A percentile compares a stretch with the other conserved stretches of the same genome.
These are phyloP conservation scores for Chelonia mydas DNA, from an alignment of 2,797 vertebrate species.

Conservation along the genomic window DNA sequence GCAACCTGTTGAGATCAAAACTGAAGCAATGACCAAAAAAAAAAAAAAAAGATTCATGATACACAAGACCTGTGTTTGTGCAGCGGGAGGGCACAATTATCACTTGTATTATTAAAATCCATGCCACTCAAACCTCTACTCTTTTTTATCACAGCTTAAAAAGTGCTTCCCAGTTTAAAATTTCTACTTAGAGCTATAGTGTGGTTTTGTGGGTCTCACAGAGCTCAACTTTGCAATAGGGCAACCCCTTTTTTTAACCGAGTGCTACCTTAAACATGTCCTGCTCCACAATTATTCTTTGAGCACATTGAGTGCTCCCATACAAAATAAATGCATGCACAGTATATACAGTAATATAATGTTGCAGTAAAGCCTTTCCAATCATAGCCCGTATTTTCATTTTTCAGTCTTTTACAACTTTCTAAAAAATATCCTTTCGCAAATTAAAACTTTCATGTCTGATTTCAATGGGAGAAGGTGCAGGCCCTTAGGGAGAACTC, in stretches of 20 bases:
- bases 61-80: not conserved
- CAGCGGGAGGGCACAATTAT: not conserved
- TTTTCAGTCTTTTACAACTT: not conserved
- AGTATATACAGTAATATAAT: not conserved
- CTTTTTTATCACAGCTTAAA: not conserved
- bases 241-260: not conserved
- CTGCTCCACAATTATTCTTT: not conserved
- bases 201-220: not conserved
- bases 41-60: rapidly evolving
- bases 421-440: not conserved
- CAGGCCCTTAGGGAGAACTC: not conserved
- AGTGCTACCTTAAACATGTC: not conserved
- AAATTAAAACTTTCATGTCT: not conserved
- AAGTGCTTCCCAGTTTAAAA: not conserved
- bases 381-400: not conserved
- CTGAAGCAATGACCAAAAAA: not conserved
- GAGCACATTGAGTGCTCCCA: not conserved
- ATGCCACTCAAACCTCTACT: not conserved
- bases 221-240: rapidly evolving
- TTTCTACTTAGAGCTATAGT: not conserved
- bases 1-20: not conserved
- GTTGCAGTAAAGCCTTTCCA: not conserved
- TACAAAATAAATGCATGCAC: not conserved
- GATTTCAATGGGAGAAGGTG: rapidly evolving
- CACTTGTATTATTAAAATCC: not conserved